Evolutionary conservation across 1,140 invertebrate species (phyloP).

Genomic region (Augochlora pura): DNA sequence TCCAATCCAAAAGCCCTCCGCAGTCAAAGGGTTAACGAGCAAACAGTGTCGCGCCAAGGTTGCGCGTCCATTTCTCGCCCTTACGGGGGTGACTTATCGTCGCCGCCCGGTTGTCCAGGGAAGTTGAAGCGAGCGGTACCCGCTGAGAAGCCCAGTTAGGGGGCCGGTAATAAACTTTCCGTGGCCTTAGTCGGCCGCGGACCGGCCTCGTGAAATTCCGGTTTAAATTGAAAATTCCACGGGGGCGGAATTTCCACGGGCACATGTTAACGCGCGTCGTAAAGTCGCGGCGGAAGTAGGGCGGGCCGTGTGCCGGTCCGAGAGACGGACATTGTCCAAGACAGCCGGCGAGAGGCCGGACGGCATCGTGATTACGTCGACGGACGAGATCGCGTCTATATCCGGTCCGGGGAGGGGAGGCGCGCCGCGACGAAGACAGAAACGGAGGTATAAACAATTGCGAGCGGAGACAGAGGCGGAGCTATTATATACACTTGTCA

Average conservation of each 20-base stretch:
- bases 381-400: too few species aligned
- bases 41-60: slow-evolving; percentile 13
- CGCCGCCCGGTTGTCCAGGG: not conserved
- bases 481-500: too few species aligned
- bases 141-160: slow-evolving; percentile 14
- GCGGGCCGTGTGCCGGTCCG: not conserved
- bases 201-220: slow-evolving; percentile 21
- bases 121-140: not conserved
- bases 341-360: not conserved
- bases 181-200: not conserved
- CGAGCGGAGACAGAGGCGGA: too few species aligned
- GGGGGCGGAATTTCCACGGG: slow-evolving; percentile 7
- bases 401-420: too few species aligned
- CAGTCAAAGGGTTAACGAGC: too few species aligned
- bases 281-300: slow-evolving; percentile 15
- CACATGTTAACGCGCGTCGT: not conserved
- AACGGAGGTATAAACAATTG: too few species aligned
- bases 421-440: too few species aligned
- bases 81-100: not conserved
- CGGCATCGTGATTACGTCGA: not conserved
- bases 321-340: not conserved
- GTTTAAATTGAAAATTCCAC: slow-evolving; percentile 45
- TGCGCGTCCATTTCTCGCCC: not conserved
- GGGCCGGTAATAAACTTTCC: slow-evolving; percentile 21
- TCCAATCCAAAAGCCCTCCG: too few species aligned